phyloP scores from a whole-genome alignment of 2,113 vertebrate species.

The Varanus salvator region DNA sequence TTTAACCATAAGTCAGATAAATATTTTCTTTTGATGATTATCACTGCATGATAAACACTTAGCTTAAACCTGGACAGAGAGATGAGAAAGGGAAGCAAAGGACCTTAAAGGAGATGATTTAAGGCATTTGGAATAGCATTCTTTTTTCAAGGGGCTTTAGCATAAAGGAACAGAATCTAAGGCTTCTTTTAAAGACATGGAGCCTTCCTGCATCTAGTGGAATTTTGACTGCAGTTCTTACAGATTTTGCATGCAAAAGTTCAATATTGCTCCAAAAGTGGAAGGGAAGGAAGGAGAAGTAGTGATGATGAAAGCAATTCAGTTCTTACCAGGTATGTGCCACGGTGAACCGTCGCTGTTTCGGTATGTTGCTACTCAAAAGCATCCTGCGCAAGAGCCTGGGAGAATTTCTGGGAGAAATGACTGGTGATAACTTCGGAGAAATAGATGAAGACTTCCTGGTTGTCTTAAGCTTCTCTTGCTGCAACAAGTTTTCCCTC shows the following conservation, averaged over 20 bases:
- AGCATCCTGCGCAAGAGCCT: constrained; percentile 94
- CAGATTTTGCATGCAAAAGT: background rate
- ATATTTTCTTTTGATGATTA: constrained; percentile 8
- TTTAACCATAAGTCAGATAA: constrained; percentile 12
- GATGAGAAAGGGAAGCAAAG: background rate
- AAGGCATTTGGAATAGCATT: constrained; percentile 57
- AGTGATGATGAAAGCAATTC: background rate
- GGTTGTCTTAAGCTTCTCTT: constrained; percentile 85
- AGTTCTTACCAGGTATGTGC: constrained; percentile 96
- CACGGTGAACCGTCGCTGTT: constrained; percentile 96
- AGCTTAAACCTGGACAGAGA: background rate
- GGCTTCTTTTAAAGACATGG: background rate
- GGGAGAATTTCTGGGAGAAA: constrained; percentile 92
- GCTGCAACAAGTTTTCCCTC: constrained; percentile 95
- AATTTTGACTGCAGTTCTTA: background rate
- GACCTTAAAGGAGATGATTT: constrained; percentile 42
- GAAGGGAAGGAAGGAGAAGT: background rate
- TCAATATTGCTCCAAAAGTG: background rate
- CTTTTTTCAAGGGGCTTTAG: constrained; percentile 55
- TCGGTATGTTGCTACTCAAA: constrained; percentile 93
- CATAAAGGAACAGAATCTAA: constrained; percentile 39
- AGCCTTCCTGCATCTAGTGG: constrained; percentile 27
- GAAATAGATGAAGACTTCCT: constrained; percentile 89
- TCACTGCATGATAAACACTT: constrained; percentile 13
- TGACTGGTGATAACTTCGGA: constrained; percentile 86